Evolutionary conservation across 2,888 invertebrate genomes (phyloP), one percentile per base, ranked within the genome.

Genomic region (Agrochola lota): DNA sequence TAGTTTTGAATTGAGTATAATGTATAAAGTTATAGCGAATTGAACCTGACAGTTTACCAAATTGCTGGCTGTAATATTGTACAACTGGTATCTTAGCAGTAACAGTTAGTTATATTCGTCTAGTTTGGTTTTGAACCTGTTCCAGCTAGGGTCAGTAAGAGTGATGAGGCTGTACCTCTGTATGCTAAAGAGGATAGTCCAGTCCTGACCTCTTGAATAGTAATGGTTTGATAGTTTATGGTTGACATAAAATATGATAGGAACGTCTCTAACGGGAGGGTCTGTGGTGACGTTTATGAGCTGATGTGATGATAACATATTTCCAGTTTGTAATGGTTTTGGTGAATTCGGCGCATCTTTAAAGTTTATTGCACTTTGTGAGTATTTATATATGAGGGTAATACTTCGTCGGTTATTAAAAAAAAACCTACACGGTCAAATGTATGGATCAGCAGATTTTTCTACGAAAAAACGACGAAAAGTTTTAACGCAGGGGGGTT

Each of bases 81-180:
- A 30, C 69, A 77, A 82, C 85, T 57, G 74, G 82, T 60, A 69
- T 62, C 1, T 40, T 0, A 30, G 63, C 46, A 43, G n/a, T 78
- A 84, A 81, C 52, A 15, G 69, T 71, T 71, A 40, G 2, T 69
- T 71, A 71, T 49, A 62, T 68, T 74, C 55, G 49, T 83, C 71
- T 74, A 72, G 72, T 77, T 85, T 78, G 52, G n/a, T 70, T 63
- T 6, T 35, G 17, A 75, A 82, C 84, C 82, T 78, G 84, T 82
- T 82, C 11, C 0, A n/a, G 23, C 23, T 43, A 49, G 17, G 84
- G 85, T 81, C 66, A 67, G 57, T 11, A 60, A 62, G 69, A 81
- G n/a, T 78, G 78, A 85, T 78, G 82, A 43, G 30, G 49, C 57
- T 52, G 72, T 46, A 20, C 8, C 40, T 57, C 55, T n/a, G 7